Conservation (phyloP, 2,888 invertebrate species). For the Dolomedes plantarius region DNA sequence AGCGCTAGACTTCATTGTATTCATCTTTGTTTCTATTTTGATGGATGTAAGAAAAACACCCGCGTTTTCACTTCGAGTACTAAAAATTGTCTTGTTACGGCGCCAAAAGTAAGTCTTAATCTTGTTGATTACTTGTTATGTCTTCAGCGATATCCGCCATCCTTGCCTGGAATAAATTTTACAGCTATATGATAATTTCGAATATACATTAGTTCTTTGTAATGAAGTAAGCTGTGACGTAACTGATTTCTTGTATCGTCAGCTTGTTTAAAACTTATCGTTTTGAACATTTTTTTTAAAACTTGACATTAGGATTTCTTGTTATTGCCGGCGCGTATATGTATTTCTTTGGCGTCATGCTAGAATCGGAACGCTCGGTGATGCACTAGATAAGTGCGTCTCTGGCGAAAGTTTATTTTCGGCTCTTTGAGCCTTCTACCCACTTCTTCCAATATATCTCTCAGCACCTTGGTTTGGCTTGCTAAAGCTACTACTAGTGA, state of each 20-base stretch:
- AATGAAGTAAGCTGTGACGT: too few species aligned
- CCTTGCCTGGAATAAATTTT: too few species aligned
- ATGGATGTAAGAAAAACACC: too few species aligned
- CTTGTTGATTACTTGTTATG: too few species aligned
- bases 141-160: too few species aligned
- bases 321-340: not conserved
- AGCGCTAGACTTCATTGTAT: too few species aligned
- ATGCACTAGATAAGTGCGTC: constrained; percentile 66
- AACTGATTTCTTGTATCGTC: too few species aligned
- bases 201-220: not conserved
- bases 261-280: not conserved
- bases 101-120: too few species aligned
- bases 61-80: too few species aligned
- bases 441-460: constrained; percentile 59
- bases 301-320: not conserved
- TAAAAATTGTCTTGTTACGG: not conserved
- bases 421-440: constrained; percentile 21
- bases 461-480: constrained; percentile 56
- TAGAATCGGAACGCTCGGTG: constrained; percentile 44
- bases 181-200: too few species aligned
- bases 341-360: constrained; percentile 6
- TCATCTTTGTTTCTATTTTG: too few species aligned
- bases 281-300: not conserved
- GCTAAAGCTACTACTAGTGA: constrained; percentile 54
- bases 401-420: constrained; percentile 54